Base-by-base conservation (phyloP, 1,140 invertebrate genomes). In the Drosophila pectinifera region DNA sequence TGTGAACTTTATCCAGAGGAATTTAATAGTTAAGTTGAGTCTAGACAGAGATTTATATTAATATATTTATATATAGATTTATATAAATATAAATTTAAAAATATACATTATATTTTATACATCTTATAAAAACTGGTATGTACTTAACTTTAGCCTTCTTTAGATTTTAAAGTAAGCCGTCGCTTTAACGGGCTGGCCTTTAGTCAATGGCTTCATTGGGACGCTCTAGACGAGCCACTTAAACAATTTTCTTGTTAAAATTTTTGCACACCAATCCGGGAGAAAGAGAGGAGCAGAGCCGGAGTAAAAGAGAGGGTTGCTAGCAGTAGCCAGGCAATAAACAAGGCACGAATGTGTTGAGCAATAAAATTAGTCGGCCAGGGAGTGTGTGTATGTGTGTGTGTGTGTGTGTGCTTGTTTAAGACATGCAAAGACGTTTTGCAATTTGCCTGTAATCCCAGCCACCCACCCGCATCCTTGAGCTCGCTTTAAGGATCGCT, bases 381-480 rank as follows among this genome's bases (percentile, higher is more conserved):
- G 45, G 28, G 22, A 16, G 28, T 45, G 56, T 18, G 49, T 42
- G 58, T 59, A 38, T 46, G 36, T 67, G 34, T 56, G 64, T 54
- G 57, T 59, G 73, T 42, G 58, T 59, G 38, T 46, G 36, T 67
- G 34, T 56, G 64, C 49, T 53, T 59, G 73, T 31, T 59, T 41
- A 43, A 68, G 83, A 86, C 83, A 86, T 88, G 83, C 84, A 88
- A 89, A 88, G 83, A 88, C 79, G 83, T 83, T 78, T 77, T 38
- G 83, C 84, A 88, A 88, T 86, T 79, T 76, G 76, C 84, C 84
- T 88, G 83, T 88, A 88, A 88, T 88, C 83, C 79, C 46, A 22
- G 26, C 34, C 48, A 46, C 39, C 41, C 22, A 26, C 34, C 43
- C 54, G 20, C 28, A 58, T 18, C 34, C 56, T 64, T 67, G 26